Conservation (phyloP, 2,888 invertebrate species). For the Xestia ashworthii region DNA sequence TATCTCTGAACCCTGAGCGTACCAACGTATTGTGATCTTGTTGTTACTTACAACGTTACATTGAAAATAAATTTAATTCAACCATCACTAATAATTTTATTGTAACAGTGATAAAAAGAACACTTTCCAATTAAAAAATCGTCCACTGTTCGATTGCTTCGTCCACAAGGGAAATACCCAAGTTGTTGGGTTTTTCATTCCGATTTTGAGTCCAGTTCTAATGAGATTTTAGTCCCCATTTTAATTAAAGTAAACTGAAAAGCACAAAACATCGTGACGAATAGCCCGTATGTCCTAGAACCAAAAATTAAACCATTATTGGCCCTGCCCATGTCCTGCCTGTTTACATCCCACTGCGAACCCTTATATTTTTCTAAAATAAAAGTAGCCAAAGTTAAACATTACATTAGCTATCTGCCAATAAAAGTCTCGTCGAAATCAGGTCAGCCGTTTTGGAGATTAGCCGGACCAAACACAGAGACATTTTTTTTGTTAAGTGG, state of each 20-base stretch:
- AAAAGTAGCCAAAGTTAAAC: too few species aligned
- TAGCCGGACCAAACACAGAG: too few species aligned
- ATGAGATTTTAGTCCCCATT: conserved; percentile 9
- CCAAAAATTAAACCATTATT: too few species aligned
- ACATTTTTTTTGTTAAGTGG: too few species aligned
- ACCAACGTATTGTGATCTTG: neutral
- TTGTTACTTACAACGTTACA: too few species aligned
- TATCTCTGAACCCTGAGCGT: neutral
- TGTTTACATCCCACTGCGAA: too few species aligned
- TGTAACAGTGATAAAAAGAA: neutral
- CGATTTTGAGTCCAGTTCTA: neutral
- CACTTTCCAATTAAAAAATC: neutral
- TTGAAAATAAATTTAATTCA: neutral
- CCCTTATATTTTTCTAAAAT: too few species aligned
- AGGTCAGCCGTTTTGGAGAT: too few species aligned
- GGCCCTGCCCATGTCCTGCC: too few species aligned
- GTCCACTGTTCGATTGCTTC: neutral
- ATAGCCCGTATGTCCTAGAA: neutral
- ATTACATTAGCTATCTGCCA: too few species aligned
- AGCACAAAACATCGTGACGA: neutral
- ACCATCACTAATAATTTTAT: neutral
- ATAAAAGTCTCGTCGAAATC: too few species aligned
- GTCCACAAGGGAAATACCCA: neutral
- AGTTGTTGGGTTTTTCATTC: neutral
- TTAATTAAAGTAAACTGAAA: neutral